Evolutionary conservation across 2,797 vertebrate genomes (phyloP), one percentile per base, ranked within the genome.

Genomic region (Sarcophilus harrisii): DNA sequence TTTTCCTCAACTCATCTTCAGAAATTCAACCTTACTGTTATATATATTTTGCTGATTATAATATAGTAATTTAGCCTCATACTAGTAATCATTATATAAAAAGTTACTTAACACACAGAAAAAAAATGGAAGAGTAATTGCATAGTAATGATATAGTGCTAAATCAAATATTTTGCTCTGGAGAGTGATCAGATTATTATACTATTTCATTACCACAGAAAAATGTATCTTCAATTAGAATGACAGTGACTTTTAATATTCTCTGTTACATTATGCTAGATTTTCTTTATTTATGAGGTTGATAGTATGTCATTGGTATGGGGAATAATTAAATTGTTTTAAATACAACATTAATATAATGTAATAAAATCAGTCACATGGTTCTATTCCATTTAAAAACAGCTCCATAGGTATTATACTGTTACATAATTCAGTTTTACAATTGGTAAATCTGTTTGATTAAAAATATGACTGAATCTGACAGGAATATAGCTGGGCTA

Each of bases 321-420:
- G n/a, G 24, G 97, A 98, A 58, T 94, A 96, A 98, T 97, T 97
- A 92, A 95, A 94, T 97, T 97, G 96, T 55, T 96, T 97, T 92
- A 96, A 90, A 95, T 97, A 66, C 93, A 98, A 95, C 90, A 97
- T 95, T 96, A 97, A 94, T 94, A 92, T 58, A 90, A 55, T 93
- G 96, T 98, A 97, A 94, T 2, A 95, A 12, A 92, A 97, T 8
- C 95, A 58, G 58, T 89, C 58, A 95, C 24, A 54, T 89, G 62
- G 81, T 49, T 94, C 62, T 96, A 66, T 98, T 92, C 57, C 81
- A 89, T 92, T 30, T 90, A 30, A 90, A 90, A 45, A 90, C 11
- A 55, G 8, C 45, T 60, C 95, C 30, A 30, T 97, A 98, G 91
- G 52, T 18, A 92, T 92, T 66, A 58, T 94, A 94, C 54, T 97